A percentile compares a stretch with the other conserved stretches of the same genome.
phyloP scores from a whole-genome alignment of 2,797 vertebrate species.

The Erethizon dorsatum region DNA sequence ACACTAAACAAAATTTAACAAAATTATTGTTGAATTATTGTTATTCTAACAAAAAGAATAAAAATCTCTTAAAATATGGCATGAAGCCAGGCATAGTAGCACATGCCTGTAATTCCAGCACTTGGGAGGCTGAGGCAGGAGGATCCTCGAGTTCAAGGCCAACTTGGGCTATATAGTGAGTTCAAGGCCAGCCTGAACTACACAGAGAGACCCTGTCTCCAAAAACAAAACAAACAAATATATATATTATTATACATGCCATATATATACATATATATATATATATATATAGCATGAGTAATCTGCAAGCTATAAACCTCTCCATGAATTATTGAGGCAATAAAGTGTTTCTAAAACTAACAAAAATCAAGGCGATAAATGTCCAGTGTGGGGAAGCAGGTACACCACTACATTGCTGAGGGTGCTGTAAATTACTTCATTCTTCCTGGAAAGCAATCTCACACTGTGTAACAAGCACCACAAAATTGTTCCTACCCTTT shows the following conservation, averaged over 20 bases:
- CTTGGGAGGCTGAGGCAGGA: background rate
- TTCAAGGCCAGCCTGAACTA: background rate
- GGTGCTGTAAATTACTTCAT: background rate
- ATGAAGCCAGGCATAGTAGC: background rate
- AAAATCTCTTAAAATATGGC: slow-evolving; percentile 51
- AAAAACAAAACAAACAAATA: background rate
- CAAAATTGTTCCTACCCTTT: background rate
- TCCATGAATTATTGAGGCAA: slow-evolving; percentile 1
- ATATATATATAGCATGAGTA: background rate
- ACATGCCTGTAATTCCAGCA: background rate
- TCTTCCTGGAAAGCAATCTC: background rate
- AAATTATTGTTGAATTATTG: background rate
- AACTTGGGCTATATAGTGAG: background rate
- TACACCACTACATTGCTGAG: background rate
- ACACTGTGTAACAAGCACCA: background rate
- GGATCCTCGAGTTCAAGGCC: background rate
- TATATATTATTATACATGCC: no score
- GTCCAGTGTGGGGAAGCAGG: background rate
- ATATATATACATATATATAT: no score
- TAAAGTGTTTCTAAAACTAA: slow-evolving; percentile 55
- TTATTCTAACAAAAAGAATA: slow-evolving; percentile 42
- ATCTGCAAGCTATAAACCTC: slow-evolving; percentile 6
- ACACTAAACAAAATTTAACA: background rate
- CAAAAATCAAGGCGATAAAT: slow-evolving; percentile 43
- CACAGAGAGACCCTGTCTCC: background rate